Conservation (phyloP, 2,888 invertebrate genomes). For the Cecidostiba fungosa region DNA sequence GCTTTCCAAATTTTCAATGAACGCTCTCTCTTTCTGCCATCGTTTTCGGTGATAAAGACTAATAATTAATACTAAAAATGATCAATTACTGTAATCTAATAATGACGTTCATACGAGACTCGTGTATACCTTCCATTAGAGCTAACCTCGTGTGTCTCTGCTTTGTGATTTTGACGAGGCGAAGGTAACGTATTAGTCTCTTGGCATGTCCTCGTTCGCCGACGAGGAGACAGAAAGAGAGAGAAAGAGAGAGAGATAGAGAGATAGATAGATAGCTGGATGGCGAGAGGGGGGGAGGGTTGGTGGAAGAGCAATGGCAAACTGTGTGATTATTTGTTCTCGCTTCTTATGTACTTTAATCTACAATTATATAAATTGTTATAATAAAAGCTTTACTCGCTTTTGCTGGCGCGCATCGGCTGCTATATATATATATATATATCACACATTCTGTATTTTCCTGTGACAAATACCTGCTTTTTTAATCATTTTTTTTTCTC, state of each 20-base stretch:
- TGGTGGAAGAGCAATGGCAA: slow-evolving; percentile 42
- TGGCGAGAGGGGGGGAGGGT: slow-evolving; percentile 59
- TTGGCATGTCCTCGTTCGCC: slow-evolving; percentile 69
- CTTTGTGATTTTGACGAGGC: slow-evolving; percentile 72
- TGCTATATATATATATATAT: slow-evolving; percentile 11
- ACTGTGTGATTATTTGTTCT: slow-evolving; percentile 30
- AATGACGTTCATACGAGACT: slow-evolving; percentile 63
- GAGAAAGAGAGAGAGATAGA: slow-evolving; percentile 63
- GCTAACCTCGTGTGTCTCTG: slow-evolving; percentile 69
- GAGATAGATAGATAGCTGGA: slow-evolving; percentile 63
- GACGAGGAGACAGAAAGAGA: slow-evolving; percentile 59
- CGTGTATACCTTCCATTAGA: slow-evolving; percentile 64
- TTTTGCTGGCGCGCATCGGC: background rate
- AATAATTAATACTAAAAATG: slow-evolving; percentile 9
- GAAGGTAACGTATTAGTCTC: slow-evolving; percentile 78
- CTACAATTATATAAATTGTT: background rate
- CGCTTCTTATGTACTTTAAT: slow-evolving; percentile 28
- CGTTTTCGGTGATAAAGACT: slow-evolving; percentile 21
- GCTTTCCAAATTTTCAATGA: slow-evolving; percentile 30
- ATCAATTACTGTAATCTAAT: slow-evolving; percentile 29
- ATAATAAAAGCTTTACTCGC: slow-evolving; percentile 25
- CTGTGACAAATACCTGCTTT: slow-evolving; percentile 27
- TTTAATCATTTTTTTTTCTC: slow-evolving; percentile 25
- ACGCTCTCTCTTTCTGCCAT: slow-evolving; percentile 18
- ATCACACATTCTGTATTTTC: slow-evolving; percentile 38